phyloP scores from a whole-genome alignment of 2,888 invertebrate species.

The Criorhina ranunculi region DNA sequence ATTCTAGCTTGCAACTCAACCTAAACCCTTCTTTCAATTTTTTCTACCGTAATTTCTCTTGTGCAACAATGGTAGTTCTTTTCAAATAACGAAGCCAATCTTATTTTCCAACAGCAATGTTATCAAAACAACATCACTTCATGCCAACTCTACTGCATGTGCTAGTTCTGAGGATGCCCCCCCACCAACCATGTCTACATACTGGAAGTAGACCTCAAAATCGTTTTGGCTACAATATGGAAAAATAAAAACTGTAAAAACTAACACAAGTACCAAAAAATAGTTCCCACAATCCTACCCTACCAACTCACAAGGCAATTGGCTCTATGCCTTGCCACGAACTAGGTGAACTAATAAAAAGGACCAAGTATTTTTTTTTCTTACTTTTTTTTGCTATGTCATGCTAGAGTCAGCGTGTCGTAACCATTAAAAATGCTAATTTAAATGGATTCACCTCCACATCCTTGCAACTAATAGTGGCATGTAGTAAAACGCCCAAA shows the following conservation, averaged over 20 bases:
- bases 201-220: constrained; percentile 46
- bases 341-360: constrained; percentile 66
- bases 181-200: not conserved
- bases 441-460: constrained; percentile 69
- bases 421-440: constrained; percentile 74
- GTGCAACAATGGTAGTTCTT: too few species aligned
- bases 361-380: constrained; percentile 45
- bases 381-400: constrained; percentile 18
- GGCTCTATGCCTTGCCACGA: constrained; percentile 37
- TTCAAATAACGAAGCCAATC: too few species aligned
- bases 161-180: not conserved
- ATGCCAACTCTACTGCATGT: constrained; percentile 3
- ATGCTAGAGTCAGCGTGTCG: constrained; percentile 68
- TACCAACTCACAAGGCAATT: constrained; percentile 60
- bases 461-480: constrained; percentile 51
- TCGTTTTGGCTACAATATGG: not conserved
- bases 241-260: constrained; percentile 9
- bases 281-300: constrained; percentile 25
- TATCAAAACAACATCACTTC: constrained; percentile 3
- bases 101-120: not conserved
- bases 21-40: too few species aligned
- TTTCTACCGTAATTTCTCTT: too few species aligned
- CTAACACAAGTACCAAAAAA: constrained; percentile 53
- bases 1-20: too few species aligned
- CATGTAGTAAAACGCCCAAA: constrained; percentile 44